These are phyloP conservation scores for Apostichopus leukothele DNA, from an alignment of 53 echinoderm and acorn worm species.

Conservation along the genomic window DNA sequence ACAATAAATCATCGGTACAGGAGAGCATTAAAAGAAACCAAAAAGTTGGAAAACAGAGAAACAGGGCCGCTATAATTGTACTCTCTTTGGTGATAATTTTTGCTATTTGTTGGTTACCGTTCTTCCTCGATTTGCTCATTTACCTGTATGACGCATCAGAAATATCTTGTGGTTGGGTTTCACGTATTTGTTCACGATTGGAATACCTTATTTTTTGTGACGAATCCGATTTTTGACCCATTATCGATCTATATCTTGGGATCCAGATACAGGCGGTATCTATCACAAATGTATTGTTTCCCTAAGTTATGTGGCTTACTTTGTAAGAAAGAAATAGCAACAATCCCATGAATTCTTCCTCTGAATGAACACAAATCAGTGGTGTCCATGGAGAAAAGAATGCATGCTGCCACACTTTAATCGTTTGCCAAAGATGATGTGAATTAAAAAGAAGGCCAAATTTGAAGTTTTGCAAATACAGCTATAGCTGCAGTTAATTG, in stretches of 20 bases:
- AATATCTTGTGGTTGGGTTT: background rate
- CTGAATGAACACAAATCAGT: background rate
- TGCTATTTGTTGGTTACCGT: conserved; percentile 13
- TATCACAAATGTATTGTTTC: background rate
- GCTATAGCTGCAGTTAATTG: no score
- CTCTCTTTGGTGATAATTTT: conserved; percentile 1
- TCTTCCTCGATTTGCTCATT: background rate
- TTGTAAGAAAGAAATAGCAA: background rate
- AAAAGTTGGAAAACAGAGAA: conserved; percentile 24
- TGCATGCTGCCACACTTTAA: no score
- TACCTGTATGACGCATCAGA: no score
- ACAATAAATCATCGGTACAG: background rate
- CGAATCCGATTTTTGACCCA: conserved; percentile 18
- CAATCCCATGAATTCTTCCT: background rate
- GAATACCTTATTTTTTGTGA: background rate
- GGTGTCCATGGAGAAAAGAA: no score
- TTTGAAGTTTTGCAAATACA: no score
- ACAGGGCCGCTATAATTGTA: conserved; percentile 1
- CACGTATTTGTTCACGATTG: background rate
- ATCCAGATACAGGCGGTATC: conserved; percentile 1
- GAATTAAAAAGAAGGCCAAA: no score
- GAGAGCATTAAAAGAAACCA: conserved; percentile 15
- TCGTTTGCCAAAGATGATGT: no score
- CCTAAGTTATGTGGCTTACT: background rate
- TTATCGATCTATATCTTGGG: conserved; percentile 21